phyloP scores from a whole-genome alignment of 2,888 invertebrate genomes.

The Ryuthela nishihirai region DNA sequence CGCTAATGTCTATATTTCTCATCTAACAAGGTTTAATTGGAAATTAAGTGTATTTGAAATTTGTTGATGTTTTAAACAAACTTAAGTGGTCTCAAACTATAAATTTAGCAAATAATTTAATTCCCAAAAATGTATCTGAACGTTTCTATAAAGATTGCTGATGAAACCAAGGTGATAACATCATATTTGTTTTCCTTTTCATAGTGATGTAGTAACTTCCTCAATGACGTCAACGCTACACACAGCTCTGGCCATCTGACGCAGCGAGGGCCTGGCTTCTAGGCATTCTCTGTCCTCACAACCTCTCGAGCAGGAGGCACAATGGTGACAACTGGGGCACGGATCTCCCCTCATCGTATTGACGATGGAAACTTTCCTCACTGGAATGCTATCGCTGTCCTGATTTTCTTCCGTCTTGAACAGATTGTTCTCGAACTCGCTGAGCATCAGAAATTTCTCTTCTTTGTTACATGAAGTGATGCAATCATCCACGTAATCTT shows the following conservation, averaged over 20 bases:
- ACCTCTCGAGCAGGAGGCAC: constrained; percentile 2
- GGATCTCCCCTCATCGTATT: neutral
- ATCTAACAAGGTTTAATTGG: too few species aligned
- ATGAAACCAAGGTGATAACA: too few species aligned
- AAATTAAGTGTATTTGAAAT: too few species aligned
- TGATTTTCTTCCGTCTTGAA: constrained; percentile 46
- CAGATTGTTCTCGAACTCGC: constrained; percentile 79
- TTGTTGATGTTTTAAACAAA: too few species aligned
- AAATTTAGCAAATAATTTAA: too few species aligned
- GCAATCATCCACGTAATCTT: constrained; percentile 41
- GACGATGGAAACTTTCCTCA: neutral
- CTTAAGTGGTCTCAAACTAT: too few species aligned
- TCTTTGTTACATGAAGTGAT: constrained; percentile 56
- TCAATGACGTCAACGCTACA: constrained; percentile 33
- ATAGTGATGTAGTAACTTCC: constrained; percentile 27
- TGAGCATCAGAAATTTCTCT: constrained; percentile 78
- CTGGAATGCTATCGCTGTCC: constrained; percentile 1
- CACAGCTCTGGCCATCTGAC: constrained; percentile 4
- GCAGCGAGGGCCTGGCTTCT: neutral
- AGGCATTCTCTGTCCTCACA: neutral
- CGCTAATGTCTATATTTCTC: too few species aligned
- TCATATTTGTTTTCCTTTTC: too few species aligned
- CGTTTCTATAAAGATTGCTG: too few species aligned
- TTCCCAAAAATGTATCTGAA: too few species aligned
- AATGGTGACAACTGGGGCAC: neutral